Evolutionary conservation across 2,797 vertebrate species (phyloP).

Genomic region (Liasis olivaceus): DNA sequence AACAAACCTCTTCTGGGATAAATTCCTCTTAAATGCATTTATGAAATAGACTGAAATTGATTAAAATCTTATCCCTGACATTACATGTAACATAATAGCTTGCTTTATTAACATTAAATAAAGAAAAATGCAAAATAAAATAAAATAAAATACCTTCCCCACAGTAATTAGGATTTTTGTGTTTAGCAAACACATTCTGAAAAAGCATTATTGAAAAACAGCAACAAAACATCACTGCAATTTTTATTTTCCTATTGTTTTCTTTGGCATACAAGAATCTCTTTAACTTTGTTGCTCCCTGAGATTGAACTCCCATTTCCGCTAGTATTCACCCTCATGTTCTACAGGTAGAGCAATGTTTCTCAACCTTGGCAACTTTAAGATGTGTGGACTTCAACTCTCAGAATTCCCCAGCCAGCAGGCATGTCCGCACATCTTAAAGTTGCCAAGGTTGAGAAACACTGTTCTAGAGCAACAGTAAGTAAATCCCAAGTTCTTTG

Average conservation of each 20-base stretch:
- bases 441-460: too few species aligned
- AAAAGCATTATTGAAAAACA: background rate
- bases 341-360: too few species aligned
- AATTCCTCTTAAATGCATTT: background rate
- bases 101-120: slow-evolving; percentile 15
- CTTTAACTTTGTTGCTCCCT: background rate
- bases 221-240: background rate
- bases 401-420: too few species aligned
- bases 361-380: too few species aligned
- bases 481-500: background rate
- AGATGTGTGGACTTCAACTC: too few species aligned
- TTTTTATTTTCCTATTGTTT: background rate
- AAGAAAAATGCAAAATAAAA: background rate
- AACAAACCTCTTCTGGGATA: background rate
- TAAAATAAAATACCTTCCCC: background rate
- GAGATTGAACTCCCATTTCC: background rate
- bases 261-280: background rate
- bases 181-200: background rate
- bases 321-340: background rate
- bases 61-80: background rate
- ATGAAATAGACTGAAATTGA: background rate
- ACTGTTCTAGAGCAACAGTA: background rate
- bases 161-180: background rate
- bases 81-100: background rate
- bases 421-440: too few species aligned